Conservation (phyloP, 64 coral and sea anemone species). For the Montipora efflorescens region DNA sequence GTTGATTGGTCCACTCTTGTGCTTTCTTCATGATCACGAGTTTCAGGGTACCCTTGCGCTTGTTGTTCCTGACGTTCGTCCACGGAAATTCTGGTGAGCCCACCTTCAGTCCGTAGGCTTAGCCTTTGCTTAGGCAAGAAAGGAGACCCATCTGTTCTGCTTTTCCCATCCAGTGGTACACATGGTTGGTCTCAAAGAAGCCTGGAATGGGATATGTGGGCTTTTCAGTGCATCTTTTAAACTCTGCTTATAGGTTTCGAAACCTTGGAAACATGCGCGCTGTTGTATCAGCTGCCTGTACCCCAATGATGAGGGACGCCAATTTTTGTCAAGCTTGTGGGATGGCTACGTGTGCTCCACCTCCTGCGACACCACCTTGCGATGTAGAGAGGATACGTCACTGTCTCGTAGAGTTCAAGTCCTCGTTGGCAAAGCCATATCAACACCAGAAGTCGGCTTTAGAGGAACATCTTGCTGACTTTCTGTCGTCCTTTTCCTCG, state of each 20-base stretch:
- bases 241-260: conserved; percentile 1
- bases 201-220: too few species aligned
- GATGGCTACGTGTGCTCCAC: background rate
- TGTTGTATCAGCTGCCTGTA: background rate
- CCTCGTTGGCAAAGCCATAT: background rate
- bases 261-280: conserved; percentile 28
- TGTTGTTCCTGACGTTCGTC: too few species aligned
- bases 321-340: conserved; percentile 59
- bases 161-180: too few species aligned
- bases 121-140: too few species aligned
- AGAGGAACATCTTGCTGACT: conserved; percentile 1
- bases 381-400: background rate
- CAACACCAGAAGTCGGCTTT: conserved; percentile 39
- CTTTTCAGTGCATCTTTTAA: conserved; percentile 14
- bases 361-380: background rate
- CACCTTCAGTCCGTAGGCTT: too few species aligned
- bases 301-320: conserved; percentile 36
- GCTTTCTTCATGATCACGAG: background rate
- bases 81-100: too few species aligned
- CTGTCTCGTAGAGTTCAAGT: conserved; percentile 30
- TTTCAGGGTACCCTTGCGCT: background rate
- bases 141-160: too few species aligned
- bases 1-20: background rate
- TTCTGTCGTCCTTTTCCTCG: conserved; percentile 35
- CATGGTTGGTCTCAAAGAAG: too few species aligned